Evolutionary conservation across 2,113 vertebrate genomes (phyloP).

Genomic region (Lasiurus cinereus): DNA sequence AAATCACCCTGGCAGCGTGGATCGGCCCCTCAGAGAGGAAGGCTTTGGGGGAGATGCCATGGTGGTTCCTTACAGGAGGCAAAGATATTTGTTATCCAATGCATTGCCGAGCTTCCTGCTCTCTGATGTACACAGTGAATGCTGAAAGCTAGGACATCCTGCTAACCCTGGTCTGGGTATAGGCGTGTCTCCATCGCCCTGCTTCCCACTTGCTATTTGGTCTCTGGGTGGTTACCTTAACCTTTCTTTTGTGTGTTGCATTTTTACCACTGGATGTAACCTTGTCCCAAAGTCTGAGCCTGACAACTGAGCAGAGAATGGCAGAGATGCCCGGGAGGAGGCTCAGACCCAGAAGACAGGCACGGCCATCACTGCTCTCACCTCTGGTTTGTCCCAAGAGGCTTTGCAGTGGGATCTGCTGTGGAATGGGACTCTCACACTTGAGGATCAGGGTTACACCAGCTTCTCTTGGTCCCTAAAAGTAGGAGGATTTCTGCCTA

Average conservation of each 20-base stretch:
- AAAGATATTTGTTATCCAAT: neutral
- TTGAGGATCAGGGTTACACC: conserved; percentile 16
- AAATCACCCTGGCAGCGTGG: neutral
- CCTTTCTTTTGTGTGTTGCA: neutral
- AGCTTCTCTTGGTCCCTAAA: conserved; percentile 40
- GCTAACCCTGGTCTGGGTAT: neutral
- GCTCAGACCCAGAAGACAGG: neutral
- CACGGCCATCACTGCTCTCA: neutral
- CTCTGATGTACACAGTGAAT: neutral
- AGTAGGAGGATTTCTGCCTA: conserved; percentile 47
- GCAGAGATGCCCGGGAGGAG: neutral
- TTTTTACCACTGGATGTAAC: neutral
- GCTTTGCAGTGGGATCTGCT: neutral
- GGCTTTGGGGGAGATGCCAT: neutral
- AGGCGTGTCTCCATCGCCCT: neutral
- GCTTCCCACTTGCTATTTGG: neutral
- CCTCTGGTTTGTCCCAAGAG: neutral
- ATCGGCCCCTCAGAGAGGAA: neutral
- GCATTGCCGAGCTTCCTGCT: neutral
- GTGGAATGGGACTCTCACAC: neutral
- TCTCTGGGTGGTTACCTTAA: neutral
- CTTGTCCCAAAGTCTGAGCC: neutral
- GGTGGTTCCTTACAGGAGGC: neutral
- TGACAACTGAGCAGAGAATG: neutral
- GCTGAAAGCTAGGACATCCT: neutral